Conservation (phyloP, 2,797 vertebrate genomes). For the Tragelaphus oryx region DNA sequence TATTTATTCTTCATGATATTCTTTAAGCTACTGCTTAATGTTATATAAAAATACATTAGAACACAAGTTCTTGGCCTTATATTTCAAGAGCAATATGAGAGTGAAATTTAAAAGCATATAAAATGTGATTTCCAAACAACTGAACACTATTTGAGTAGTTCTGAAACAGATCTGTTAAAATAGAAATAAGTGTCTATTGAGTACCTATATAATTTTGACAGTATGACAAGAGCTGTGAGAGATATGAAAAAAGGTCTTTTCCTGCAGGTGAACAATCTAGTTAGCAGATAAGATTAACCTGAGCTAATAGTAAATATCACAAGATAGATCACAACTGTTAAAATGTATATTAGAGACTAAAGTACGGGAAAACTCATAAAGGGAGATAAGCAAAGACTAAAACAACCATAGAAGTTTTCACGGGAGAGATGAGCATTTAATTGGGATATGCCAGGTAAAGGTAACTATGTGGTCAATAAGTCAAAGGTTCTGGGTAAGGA, state of each 20-base stretch:
- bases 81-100: not conserved
- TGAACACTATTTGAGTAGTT: not conserved
- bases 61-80: not conserved
- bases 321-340: not conserved
- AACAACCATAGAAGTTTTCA: not conserved
- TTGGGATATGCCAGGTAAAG: not conserved
- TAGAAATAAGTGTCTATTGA: not conserved
- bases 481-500: not conserved
- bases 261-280: not conserved
- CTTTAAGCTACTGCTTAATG: not conserved
- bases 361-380: not conserved
- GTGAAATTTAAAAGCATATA: not conserved
- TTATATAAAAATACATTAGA: not conserved
- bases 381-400: not conserved
- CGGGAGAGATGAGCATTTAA: not conserved
- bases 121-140: conserved; percentile 31
- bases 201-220: not conserved
- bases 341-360: not conserved
- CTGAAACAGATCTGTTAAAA: conserved; percentile 5
- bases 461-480: not conserved
- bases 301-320: not conserved
- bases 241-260: not conserved
- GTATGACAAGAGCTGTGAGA: not conserved
- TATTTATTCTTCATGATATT: not conserved
- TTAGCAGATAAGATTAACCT: not conserved